These are phyloP conservation scores for Nothobranchius kuhntae DNA, from an alignment of 2,113 vertebrate species.

Conservation along the genomic window DNA sequence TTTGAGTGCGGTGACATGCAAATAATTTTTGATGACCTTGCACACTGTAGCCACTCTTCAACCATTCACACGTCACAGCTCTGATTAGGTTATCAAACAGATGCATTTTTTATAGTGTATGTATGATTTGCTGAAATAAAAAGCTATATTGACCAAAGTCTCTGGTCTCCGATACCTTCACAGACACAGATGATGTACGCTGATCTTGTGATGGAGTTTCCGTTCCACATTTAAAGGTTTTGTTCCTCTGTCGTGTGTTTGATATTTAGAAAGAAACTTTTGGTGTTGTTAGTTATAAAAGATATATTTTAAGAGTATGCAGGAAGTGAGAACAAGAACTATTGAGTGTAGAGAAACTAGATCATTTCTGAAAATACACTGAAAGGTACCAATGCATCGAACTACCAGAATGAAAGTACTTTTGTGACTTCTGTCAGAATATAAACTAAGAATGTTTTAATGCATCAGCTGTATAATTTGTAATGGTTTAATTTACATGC, in stretches of 20 bases:
- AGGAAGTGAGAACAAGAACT: too few species aligned
- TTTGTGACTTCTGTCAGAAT: too few species aligned
- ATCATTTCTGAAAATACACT: too few species aligned
- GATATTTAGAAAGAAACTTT: neutral
- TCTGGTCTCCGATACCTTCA: neutral
- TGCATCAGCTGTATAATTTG: too few species aligned
- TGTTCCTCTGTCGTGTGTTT: conserved; percentile 4
- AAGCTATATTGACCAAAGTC: conserved; percentile 88
- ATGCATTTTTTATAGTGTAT: conserved; percentile 93
- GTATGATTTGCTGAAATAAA: conserved; percentile 97
- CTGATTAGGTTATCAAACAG: conserved; percentile 71
- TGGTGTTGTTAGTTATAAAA: too few species aligned
- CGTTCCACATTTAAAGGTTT: conserved; percentile 6
- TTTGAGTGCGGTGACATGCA: conserved; percentile 52
- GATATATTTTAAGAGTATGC: too few species aligned
- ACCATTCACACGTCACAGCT: conserved; percentile 63
- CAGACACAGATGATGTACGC: neutral
- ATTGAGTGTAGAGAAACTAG: too few species aligned
- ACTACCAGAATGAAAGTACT: too few species aligned
- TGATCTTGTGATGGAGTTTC: conserved; percentile 5
- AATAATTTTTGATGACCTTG: conserved; percentile 66
- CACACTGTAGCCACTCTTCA: conserved; percentile 69
- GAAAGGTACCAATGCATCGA: too few species aligned
- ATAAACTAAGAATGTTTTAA: too few species aligned
- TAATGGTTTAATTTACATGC: too few species aligned